These are phyloP conservation scores for Tiliqua scincoides DNA, from an alignment of 2,113 vertebrate genomes.

Conservation along the genomic window DNA sequence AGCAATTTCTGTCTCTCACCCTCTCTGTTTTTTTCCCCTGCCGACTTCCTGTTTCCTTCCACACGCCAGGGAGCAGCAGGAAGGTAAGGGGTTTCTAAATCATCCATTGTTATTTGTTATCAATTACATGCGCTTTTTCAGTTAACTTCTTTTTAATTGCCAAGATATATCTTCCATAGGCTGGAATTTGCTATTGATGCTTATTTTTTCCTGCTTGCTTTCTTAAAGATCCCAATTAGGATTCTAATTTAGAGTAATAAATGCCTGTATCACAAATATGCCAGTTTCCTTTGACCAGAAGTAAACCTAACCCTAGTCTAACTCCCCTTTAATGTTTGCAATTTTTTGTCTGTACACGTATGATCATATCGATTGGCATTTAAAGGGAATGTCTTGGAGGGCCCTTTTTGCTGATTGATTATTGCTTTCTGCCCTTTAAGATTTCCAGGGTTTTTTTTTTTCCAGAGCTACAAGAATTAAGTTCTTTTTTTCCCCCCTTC, in stretches of 20 bases:
- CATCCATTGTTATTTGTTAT: background rate
- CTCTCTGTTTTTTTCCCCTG: background rate
- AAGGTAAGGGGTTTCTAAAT: conserved; percentile 62
- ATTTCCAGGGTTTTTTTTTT: too few relatives aligned
- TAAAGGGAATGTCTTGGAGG: background rate
- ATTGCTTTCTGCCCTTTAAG: background rate
- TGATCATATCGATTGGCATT: background rate
- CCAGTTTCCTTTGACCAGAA: background rate
- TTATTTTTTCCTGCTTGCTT: background rate
- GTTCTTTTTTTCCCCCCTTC: too few relatives aligned
- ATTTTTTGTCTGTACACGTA: background rate
- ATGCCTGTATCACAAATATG: background rate
- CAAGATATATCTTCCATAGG: background rate
- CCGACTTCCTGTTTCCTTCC: background rate
- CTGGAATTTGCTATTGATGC: background rate
- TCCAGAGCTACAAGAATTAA: background rate
- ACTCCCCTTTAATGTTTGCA: background rate
- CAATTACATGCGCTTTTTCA: background rate
- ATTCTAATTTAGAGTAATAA: background rate
- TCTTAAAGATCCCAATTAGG: background rate
- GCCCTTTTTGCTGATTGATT: background rate
- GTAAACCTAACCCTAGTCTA: background rate
- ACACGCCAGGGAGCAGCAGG: conserved; percentile 66
- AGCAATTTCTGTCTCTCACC: conserved; percentile 5
- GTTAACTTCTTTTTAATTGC: background rate